phyloP scores from a whole-genome alignment of 2,888 invertebrate species.

The Leucophenga montana region DNA sequence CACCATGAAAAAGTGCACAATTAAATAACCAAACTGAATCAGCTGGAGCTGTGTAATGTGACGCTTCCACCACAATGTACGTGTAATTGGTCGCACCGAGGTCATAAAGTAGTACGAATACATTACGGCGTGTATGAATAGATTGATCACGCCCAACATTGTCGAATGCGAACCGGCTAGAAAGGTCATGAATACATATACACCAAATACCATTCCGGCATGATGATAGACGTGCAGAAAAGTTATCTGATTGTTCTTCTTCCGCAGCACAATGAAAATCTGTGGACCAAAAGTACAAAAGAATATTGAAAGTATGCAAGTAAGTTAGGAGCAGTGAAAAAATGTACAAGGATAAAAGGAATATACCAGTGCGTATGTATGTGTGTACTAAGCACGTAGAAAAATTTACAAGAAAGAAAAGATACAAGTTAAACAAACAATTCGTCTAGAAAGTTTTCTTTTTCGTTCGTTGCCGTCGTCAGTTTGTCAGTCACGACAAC shows the following conservation, averaged over 20 bases:
- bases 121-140: slow-evolving; percentile 87
- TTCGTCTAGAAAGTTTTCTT: too few species aligned
- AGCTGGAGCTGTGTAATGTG: slow-evolving; percentile 89
- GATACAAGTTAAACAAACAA: too few species aligned
- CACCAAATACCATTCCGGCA: slow-evolving; percentile 82
- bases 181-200: slow-evolving; percentile 77
- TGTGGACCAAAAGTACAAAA: slow-evolving; percentile 38
- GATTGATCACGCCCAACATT: slow-evolving; percentile 82
- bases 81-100: slow-evolving; percentile 81
- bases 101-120: slow-evolving; percentile 87
- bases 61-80: slow-evolving; percentile 88
- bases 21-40: slow-evolving; percentile 79
- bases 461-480: too few species aligned
- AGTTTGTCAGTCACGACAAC: too few species aligned
- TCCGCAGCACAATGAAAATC: slow-evolving; percentile 84
- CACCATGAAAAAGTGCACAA: slow-evolving; percentile 75
- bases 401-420: too few species aligned
- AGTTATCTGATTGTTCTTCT: slow-evolving; percentile 86
- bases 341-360: too few species aligned
- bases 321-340: background rate
- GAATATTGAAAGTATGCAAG: too few species aligned
- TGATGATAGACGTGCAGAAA: slow-evolving; percentile 92
- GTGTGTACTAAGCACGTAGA: too few species aligned
- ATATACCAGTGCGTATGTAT: too few species aligned
- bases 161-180: slow-evolving; percentile 81